These are phyloP conservation scores for Resseliella maxima DNA, from an alignment of 2,888 invertebrate genomes.

Conservation along the genomic window DNA sequence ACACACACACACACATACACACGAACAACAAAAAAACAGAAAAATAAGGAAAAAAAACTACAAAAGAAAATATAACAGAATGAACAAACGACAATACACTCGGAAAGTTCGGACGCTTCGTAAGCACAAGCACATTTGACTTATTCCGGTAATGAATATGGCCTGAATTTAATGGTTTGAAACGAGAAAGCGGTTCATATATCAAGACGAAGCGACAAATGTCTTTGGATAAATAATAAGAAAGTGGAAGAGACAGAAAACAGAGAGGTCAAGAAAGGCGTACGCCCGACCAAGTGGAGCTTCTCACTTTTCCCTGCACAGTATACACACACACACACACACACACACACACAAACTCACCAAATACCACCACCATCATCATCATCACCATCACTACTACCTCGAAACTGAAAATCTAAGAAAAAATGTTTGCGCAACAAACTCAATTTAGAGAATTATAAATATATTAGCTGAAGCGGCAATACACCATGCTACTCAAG, in stretches of 20 bases:
- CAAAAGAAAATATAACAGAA: neutral
- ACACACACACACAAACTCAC: too few relatives aligned
- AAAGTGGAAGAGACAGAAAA: neutral
- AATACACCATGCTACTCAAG: too few relatives aligned
- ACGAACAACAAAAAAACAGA: neutral
- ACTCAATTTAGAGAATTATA: conserved; percentile 48
- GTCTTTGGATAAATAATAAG: conserved; percentile 47
- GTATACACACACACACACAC: neutral
- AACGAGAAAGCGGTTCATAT: conserved; percentile 51
- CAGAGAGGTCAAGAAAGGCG: conserved; percentile 13
- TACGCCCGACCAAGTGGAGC: neutral
- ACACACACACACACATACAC: neutral
- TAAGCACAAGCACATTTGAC: conserved; percentile 27
- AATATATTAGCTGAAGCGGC: conserved; percentile 38
- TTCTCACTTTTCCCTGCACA: too few relatives aligned
- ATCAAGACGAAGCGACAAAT: conserved; percentile 51
- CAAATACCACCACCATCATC: neutral
- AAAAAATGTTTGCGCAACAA: conserved; percentile 3
- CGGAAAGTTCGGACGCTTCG: neutral
- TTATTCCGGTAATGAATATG: conserved; percentile 53
- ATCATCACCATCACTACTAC: neutral
- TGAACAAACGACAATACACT: neutral
- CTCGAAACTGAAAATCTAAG: neutral
- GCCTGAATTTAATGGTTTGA: conserved; percentile 53
- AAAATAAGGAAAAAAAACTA: neutral